Conservation (phyloP, 2,888 invertebrate genomes). For the Rhyacophila evoluta region DNA sequence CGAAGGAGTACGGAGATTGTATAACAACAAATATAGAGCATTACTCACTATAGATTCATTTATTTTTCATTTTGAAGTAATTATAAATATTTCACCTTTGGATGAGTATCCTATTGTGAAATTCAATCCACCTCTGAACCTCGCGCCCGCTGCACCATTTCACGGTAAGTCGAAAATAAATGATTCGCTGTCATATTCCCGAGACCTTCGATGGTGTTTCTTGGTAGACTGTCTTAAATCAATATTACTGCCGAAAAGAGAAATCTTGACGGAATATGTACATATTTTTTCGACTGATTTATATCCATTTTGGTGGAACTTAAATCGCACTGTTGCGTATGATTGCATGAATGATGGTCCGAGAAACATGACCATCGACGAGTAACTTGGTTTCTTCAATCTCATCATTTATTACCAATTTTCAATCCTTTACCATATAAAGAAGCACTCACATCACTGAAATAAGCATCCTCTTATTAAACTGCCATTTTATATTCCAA, state of each 20-base stretch:
- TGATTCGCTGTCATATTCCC: conserved; percentile 34
- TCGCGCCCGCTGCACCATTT: conserved; percentile 28
- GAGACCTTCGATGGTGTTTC: conserved; percentile 25
- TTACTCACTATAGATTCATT: no score
- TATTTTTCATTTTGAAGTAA: no score
- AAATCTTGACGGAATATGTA: conserved; percentile 36
- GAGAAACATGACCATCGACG: neutral
- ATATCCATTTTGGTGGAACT: conserved; percentile 27
- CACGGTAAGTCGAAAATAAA: conserved; percentile 39
- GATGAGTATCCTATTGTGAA: no score
- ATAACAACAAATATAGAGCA: no score
- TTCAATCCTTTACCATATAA: no score
- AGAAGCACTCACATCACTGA: no score
- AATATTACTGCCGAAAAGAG: conserved; percentile 44
- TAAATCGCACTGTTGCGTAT: conserved; percentile 24
- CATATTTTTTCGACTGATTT: conserved; percentile 39
- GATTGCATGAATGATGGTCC: conserved; percentile 21
- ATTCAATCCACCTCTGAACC: neutral
- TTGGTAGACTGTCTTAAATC: conserved; percentile 41
- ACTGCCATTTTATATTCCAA: no score
- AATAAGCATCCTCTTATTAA: no score
- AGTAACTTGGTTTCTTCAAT: neutral
- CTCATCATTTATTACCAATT: no score
- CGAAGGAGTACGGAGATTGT: no score
- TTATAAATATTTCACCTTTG: no score